These are phyloP conservation scores for Coendou prehensilis DNA, from an alignment of 2,797 vertebrate species.

Conservation along the genomic window DNA sequence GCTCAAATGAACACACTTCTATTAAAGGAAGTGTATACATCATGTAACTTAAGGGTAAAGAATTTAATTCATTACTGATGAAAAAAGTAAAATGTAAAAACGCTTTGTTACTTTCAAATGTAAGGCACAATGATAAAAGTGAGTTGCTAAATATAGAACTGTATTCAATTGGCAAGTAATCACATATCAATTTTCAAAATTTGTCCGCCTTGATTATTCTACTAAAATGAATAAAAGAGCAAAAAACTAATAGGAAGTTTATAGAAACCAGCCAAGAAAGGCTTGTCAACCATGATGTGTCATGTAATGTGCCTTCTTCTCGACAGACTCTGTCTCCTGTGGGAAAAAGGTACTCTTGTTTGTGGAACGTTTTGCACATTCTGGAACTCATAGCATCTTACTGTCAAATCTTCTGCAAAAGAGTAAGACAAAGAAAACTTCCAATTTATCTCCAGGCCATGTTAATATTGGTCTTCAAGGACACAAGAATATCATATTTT, in stretches of 20 bases:
- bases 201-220: not conserved
- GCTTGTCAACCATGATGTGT: conserved; percentile 14
- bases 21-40: conserved; percentile 16
- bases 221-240: not conserved
- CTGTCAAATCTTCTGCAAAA: conserved; percentile 43
- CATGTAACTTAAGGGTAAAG: not conserved
- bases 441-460: conserved; percentile 31
- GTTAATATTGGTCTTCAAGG: conserved; percentile 62
- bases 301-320: conserved; percentile 40
- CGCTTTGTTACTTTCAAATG: conserved; percentile 42
- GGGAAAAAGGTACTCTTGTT: conserved; percentile 23
- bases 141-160: conserved; percentile 69
- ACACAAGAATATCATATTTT: conserved; percentile 9
- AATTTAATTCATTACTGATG: not conserved
- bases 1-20: conserved; percentile 52
- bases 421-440: conserved; percentile 10
- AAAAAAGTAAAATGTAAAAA: conserved; percentile 47
- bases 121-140: not conserved
- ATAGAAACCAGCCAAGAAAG: conserved; percentile 63
- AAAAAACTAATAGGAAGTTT: not conserved
- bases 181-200: not conserved
- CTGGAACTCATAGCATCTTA: not conserved
- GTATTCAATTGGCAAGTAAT: conserved; percentile 52
- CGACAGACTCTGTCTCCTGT: conserved; percentile 37
- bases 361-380: not conserved